A percentile compares a stretch with the other conserved stretches of the same genome.
phyloP scores from a whole-genome alignment of 2,888 invertebrate species.

The Nemapogon koenigi region DNA sequence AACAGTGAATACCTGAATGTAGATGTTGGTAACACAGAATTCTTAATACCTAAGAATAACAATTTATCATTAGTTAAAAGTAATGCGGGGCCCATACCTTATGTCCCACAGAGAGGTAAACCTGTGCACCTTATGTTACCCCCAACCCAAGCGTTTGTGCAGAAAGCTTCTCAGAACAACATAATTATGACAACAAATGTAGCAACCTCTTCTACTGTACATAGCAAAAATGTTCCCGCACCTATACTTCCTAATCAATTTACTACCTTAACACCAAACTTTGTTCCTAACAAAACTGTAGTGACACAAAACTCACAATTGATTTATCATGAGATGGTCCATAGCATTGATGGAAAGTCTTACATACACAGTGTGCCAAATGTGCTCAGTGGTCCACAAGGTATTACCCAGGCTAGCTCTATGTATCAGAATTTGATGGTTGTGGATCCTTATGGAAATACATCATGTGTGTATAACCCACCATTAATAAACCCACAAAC shows the following conservation, averaged over 20 bases:
- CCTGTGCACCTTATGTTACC: conserved; percentile 45
- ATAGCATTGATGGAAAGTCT: conserved; percentile 48
- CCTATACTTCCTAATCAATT: conserved; percentile 32
- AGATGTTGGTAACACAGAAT: conserved; percentile 1
- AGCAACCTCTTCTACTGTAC: conserved; percentile 30
- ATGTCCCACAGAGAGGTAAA: conserved; percentile 36
- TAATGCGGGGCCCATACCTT: conserved; percentile 41
- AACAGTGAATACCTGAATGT: conserved; percentile 9
- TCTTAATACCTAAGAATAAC: conserved; percentile 30
- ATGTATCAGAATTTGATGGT: conserved; percentile 59
- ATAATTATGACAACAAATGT: conserved; percentile 45
- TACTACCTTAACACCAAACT: conserved; percentile 34
- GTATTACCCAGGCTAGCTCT: conserved; percentile 41
- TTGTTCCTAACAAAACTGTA: conserved; percentile 47
- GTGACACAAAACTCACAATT: conserved; percentile 56
- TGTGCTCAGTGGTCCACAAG: conserved; percentile 26
- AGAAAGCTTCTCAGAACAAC: conserved; percentile 50
- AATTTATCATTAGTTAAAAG: conserved; percentile 42
- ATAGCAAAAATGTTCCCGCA: conserved; percentile 30
- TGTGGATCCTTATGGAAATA: conserved; percentile 50
- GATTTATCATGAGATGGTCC: conserved; percentile 55
- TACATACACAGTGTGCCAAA: conserved; percentile 23
- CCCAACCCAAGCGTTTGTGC: conserved; percentile 42
- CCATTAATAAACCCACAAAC: conserved; percentile 28
- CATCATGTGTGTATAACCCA: conserved; percentile 47